A percentile compares a stretch with the other conserved stretches of the same genome.
These are phyloP conservation scores for Epiblema foenella DNA, from an alignment of 2,888 invertebrate species.

Conservation along the genomic window DNA sequence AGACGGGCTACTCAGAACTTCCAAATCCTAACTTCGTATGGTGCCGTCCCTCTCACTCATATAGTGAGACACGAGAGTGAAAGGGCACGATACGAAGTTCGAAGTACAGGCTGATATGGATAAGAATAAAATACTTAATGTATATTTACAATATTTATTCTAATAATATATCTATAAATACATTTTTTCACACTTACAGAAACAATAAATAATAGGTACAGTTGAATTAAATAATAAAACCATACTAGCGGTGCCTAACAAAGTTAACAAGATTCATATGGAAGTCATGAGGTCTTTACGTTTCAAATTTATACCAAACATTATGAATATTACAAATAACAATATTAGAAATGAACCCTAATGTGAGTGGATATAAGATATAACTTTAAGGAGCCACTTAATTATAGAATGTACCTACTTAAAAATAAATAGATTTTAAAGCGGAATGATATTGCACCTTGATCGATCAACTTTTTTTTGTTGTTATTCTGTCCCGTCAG, in stretches of 20 bases:
- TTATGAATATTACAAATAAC: too few species aligned
- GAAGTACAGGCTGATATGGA: background rate
- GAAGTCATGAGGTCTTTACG: too few species aligned
- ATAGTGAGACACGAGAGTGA: too few species aligned
- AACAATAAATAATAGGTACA: constrained; percentile 29
- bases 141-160: constrained; percentile 32
- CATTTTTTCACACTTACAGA: constrained; percentile 13
- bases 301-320: background rate
- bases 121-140: background rate
- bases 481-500: too few species aligned
- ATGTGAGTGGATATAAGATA: too few species aligned
- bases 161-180: constrained; percentile 26
- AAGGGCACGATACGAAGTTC: too few species aligned
- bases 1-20: too few species aligned
- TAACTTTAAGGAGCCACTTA: background rate
- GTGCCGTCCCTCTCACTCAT: too few species aligned
- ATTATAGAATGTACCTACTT: background rate
- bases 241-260: constrained; percentile 19
- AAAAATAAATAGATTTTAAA: constrained; percentile 1
- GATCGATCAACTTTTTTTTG: too few species aligned
- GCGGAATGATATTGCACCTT: constrained; percentile 32
- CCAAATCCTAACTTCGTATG: too few species aligned
- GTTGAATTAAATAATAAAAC: constrained; percentile 9
- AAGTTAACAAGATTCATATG: background rate
- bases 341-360: too few species aligned